These are phyloP conservation scores for Lagopus leucura DNA, from an alignment of 2,113 vertebrate species.

Conservation along the genomic window DNA sequence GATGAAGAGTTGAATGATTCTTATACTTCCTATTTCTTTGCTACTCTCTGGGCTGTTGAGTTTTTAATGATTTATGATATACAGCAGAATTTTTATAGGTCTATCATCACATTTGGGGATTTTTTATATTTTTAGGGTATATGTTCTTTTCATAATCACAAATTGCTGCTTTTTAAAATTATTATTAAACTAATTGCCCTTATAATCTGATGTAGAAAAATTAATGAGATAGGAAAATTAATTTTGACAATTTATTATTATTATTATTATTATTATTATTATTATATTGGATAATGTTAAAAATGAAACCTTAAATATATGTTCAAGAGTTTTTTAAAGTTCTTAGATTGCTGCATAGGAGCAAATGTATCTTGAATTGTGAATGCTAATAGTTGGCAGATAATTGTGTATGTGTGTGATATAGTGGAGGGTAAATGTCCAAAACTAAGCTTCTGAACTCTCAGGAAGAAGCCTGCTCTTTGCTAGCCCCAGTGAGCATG, in stretches of 20 bases:
- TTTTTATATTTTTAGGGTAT: not conserved
- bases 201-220: constrained; percentile 28
- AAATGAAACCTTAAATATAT: not conserved
- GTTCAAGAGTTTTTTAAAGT: not conserved
- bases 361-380: not conserved
- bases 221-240: not conserved
- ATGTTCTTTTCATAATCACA: not conserved
- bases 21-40: not conserved
- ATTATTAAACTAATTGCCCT: not conserved
- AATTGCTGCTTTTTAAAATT: not conserved
- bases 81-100: not conserved
- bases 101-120: not conserved
- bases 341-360: not conserved
- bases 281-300: not conserved
- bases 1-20: not conserved
- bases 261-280: not conserved
- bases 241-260: not conserved
- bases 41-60: not conserved
- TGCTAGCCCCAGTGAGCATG: too few species aligned
- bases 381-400: not conserved
- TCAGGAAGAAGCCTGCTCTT: not conserved
- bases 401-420: not conserved
- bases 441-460: not conserved
- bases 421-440: not conserved
- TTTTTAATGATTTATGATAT: constrained; percentile 10